A percentile compares a stretch with the other conserved stretches of the same genome.
phyloP scores from a whole-genome alignment of 2,797 vertebrate species.

The Micrastur ruficollis region DNA sequence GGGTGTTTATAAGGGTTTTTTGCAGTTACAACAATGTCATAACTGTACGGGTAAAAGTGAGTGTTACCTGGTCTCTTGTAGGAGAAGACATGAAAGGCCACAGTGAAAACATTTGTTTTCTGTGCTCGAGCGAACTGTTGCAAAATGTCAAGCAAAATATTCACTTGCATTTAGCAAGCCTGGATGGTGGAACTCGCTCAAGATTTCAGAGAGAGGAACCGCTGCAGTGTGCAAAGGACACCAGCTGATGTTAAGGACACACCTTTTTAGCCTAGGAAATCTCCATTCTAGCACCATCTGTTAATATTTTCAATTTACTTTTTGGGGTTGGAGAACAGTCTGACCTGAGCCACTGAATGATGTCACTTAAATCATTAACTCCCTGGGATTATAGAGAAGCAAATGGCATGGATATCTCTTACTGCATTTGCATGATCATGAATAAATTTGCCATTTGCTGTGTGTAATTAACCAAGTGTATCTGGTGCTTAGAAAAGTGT shows the following conservation, averaged over 20 bases:
- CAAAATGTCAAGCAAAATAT: neutral
- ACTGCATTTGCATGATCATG: neutral
- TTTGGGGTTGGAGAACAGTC: neutral
- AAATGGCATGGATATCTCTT: neutral
- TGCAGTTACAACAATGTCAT: neutral
- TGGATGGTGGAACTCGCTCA: neutral
- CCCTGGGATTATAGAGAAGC: neutral
- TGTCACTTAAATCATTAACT: neutral
- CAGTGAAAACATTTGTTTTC: neutral
- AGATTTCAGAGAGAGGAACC: neutral
- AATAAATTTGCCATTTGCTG: constrained; percentile 8
- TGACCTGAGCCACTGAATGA: neutral
- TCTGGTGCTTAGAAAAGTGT: neutral
- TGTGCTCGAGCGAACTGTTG: neutral
- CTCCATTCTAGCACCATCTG: neutral
- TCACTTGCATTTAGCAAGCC: neutral
- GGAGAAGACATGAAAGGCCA: neutral
- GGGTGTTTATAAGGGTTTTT: neutral
- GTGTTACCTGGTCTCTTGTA: neutral
- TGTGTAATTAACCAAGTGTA: neutral
- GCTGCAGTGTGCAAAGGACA: neutral
- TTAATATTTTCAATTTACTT: neutral
- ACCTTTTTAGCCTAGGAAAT: neutral
- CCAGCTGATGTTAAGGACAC: neutral
- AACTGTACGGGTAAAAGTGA: neutral